These are phyloP conservation scores for Siniperca knerii DNA, from an alignment of 2,113 vertebrate species.

Conservation along the genomic window DNA sequence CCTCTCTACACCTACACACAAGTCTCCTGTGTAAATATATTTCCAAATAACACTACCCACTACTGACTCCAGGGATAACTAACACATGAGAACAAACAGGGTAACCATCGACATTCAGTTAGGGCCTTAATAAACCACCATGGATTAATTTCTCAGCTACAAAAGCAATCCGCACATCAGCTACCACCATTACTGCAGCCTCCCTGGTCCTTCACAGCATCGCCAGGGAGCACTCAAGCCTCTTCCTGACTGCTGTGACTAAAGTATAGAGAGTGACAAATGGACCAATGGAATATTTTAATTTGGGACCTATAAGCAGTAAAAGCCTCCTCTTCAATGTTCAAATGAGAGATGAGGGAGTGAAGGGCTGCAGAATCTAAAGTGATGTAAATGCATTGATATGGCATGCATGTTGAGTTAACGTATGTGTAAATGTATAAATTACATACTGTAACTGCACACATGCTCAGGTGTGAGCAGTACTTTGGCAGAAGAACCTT, in stretches of 20 bases:
- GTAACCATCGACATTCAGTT: constrained; percentile 71
- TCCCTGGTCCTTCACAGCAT: constrained; percentile 14
- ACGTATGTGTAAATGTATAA: not conserved
- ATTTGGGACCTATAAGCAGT: constrained; percentile 56
- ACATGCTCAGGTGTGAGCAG: constrained; percentile 9
- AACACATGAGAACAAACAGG: constrained; percentile 54
- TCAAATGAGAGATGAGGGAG: constrained; percentile 40
- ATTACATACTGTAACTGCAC: not conserved
- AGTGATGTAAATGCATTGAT: not conserved
- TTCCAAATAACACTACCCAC: constrained; percentile 34
- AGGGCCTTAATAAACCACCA: constrained; percentile 67
- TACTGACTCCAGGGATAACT: constrained; percentile 37
- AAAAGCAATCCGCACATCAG: constrained; percentile 69
- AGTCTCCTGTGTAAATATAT: constrained; percentile 23
- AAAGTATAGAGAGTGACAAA: constrained; percentile 63
- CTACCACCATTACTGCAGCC: constrained; percentile 33
- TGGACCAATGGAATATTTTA: constrained; percentile 58
- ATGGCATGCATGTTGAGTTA: not conserved
- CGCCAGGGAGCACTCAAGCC: constrained; percentile 51
- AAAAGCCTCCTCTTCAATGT: constrained; percentile 46
- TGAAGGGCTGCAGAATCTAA: constrained; percentile 4
- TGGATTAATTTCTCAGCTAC: constrained; percentile 63
- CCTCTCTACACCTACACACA: constrained; percentile 1
- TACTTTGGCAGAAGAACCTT: constrained; percentile 1
- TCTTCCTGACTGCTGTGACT: constrained; percentile 34